Percentiles rank a stretch among this genome's conserved stretches.
phyloP scores from a whole-genome alignment of 2,888 invertebrate genomes.

The Cerastis leucographa region DNA sequence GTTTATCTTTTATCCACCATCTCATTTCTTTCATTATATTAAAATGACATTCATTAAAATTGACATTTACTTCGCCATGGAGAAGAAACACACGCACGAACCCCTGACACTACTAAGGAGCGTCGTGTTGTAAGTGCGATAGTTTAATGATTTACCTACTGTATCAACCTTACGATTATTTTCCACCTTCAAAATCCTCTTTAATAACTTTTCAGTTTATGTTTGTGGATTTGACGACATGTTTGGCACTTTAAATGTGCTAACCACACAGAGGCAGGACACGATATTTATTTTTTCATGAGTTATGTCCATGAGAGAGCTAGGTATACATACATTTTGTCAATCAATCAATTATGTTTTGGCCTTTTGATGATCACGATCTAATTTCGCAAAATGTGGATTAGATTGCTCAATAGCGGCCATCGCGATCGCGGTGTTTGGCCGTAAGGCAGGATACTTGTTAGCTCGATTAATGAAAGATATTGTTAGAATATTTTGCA shows the following conservation, averaged over 20 bases:
- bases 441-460: background rate
- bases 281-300: background rate
- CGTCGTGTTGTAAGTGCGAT: too few species aligned
- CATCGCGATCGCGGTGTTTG: background rate
- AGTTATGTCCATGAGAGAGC: background rate
- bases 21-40: background rate
- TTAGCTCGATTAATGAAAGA: background rate
- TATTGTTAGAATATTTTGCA: background rate
- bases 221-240: background rate
- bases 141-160: too few species aligned
- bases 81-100: background rate
- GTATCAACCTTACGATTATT: too few species aligned
- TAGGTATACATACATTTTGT: background rate
- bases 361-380: slow-evolving; percentile 20
- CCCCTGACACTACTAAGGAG: too few species aligned
- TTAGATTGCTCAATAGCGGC: slow-evolving; percentile 9
- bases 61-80: background rate
- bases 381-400: slow-evolving; percentile 13
- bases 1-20: background rate
- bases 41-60: too few species aligned
- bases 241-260: background rate
- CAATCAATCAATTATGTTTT: slow-evolving; percentile 1
- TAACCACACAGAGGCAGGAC: background rate
- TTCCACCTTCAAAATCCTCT: background rate
- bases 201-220: background rate